These are phyloP conservation scores for Pampus argenteus DNA, from an alignment of 2,797 vertebrate genomes.

Conservation along the genomic window DNA sequence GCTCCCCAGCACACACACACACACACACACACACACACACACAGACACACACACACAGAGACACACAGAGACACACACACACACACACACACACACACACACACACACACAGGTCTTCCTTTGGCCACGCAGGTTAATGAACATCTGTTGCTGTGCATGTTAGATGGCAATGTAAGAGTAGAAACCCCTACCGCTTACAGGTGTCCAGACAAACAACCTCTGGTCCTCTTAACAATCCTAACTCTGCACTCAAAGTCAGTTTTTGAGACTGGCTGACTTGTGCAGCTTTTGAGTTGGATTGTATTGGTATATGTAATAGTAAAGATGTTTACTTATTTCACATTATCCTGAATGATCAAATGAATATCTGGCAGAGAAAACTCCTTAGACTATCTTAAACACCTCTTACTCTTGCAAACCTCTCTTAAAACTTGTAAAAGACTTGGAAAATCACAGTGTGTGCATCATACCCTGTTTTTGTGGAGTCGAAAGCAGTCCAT, in stretches of 20 bases:
- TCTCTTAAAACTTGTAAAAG: slow-evolving; percentile 18
- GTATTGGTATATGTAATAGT: not conserved
- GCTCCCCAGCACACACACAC: not conserved
- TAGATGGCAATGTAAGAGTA: slow-evolving; percentile 31
- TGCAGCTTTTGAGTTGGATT: not conserved
- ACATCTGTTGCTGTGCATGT: slow-evolving; percentile 56
- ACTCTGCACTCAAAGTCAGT: slow-evolving; percentile 22
- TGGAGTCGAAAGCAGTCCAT: slow-evolving; percentile 80
- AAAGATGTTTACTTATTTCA: slow-evolving; percentile 18
- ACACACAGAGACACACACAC: too few relatives aligned
- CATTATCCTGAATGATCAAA: slow-evolving; percentile 43
- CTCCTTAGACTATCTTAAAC: slow-evolving; percentile 24
- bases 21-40: slow-evolving; percentile 12
- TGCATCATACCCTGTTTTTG: slow-evolving; percentile 75
- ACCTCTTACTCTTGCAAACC: slow-evolving; percentile 23
- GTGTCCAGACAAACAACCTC: slow-evolving; percentile 34
- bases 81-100: slow-evolving; percentile 1
- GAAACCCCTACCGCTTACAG: slow-evolving; percentile 19
- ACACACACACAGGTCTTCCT: slow-evolving; percentile 54
- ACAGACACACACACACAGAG: slow-evolving; percentile 5
- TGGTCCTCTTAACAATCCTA: slow-evolving; percentile 10
- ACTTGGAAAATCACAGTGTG: slow-evolving; percentile 35
- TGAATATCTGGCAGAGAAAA: slow-evolving; percentile 33
- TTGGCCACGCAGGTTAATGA: too few relatives aligned
- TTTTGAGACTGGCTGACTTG: not conserved